Evolutionary conservation across 1,140 invertebrate genomes (phyloP).

Genomic region (Apis laboriosa): DNA sequence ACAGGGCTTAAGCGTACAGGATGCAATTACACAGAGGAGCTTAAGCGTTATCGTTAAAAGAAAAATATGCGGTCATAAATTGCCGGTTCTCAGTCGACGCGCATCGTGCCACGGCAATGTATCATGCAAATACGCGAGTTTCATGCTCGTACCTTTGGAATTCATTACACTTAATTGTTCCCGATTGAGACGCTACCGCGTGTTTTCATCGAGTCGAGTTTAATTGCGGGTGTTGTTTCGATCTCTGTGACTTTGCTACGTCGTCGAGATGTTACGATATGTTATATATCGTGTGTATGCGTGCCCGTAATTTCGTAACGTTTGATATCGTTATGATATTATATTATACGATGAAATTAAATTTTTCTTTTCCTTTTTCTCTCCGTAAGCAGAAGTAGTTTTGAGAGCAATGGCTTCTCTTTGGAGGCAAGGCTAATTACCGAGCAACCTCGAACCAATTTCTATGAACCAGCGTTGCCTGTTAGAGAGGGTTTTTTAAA

Average conservation of each 20-base stretch:
- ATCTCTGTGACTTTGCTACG: background rate
- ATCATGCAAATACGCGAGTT: slow-evolving; percentile 44
- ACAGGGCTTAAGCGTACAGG: slow-evolving; percentile 69
- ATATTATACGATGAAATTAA: background rate
- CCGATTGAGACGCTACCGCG: slow-evolving; percentile 27
- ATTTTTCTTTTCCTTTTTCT: background rate
- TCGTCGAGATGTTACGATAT: background rate
- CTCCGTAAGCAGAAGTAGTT: background rate
- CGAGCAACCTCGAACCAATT: slow-evolving; percentile 9
- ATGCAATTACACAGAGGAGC: slow-evolving; percentile 75
- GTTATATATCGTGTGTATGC: too few relatives aligned
- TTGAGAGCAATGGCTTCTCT: background rate
- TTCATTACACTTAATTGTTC: slow-evolving; percentile 41
- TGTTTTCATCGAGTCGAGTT: slow-evolving; percentile 13
- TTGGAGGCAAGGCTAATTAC: slow-evolving; percentile 3
- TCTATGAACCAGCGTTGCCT: background rate
- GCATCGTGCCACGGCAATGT: slow-evolving; percentile 9
- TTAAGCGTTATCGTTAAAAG: slow-evolving; percentile 76
- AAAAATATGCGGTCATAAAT: slow-evolving; percentile 71
- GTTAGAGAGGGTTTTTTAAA: background rate
- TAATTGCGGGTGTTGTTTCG: background rate
- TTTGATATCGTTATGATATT: background rate
- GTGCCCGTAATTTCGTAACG: background rate
- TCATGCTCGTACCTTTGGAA: slow-evolving; percentile 36
- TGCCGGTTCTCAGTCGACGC: slow-evolving; percentile 67